Percentiles rank a stretch among this genome's conserved stretches.
Conservation (phyloP, 2,797 vertebrate genomes). For the Sebastes vulpes region DNA sequence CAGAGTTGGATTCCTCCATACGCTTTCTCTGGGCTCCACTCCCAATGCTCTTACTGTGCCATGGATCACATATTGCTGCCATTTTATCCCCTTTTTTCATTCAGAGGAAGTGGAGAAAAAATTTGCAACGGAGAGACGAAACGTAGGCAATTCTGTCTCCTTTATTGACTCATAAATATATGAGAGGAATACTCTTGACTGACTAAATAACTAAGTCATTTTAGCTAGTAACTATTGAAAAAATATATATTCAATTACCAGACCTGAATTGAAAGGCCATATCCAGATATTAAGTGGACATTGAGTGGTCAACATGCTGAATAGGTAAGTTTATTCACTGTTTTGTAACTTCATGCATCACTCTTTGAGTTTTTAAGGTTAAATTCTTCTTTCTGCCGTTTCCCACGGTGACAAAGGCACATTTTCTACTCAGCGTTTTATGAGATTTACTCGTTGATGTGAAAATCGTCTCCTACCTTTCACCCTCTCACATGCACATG, state of each 20-base stretch:
- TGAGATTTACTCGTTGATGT: conserved; percentile 27
- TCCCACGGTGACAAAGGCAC: not conserved
- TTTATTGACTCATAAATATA: not conserved
- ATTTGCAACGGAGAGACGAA: not conserved
- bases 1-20: not conserved
- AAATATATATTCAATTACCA: not conserved
- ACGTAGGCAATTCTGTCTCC: not conserved
- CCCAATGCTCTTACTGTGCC: not conserved
- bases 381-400: not conserved
- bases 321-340: not conserved
- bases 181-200: not conserved
- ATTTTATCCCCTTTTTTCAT: not conserved
- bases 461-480: conserved; percentile 15
- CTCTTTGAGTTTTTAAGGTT: not conserved
- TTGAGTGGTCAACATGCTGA: not conserved
- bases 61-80: not conserved
- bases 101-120: not conserved
- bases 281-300: not conserved
- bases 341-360: not conserved
- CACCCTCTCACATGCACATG: conserved; percentile 36
- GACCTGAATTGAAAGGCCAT: not conserved
- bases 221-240: not conserved
- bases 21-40: not conserved
- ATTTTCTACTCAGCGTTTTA: conserved; percentile 14
- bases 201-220: not conserved